These are phyloP conservation scores for Ennomos fuscantarius DNA, from an alignment of 2,888 invertebrate species.

Conservation along the genomic window DNA sequence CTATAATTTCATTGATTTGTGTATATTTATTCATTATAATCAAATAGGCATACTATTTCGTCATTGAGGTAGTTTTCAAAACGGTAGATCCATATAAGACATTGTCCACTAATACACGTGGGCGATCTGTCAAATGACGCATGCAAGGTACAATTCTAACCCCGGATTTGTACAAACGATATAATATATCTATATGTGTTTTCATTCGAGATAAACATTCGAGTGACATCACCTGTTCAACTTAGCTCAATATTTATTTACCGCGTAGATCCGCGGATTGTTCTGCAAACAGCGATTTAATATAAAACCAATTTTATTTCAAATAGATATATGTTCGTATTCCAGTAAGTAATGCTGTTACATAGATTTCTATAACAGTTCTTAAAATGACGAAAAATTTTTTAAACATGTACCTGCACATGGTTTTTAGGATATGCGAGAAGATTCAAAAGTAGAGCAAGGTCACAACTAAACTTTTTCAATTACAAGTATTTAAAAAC, in stretches of 20 bases:
- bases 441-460: slow-evolving; percentile 14
- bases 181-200: slow-evolving; percentile 41
- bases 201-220: slow-evolving; percentile 60
- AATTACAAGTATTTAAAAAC: slow-evolving; percentile 12
- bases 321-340: slow-evolving; percentile 13
- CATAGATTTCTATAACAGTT: slow-evolving; percentile 12
- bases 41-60: slow-evolving; percentile 25
- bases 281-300: slow-evolving; percentile 51
- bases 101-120: slow-evolving; percentile 52
- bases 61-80: slow-evolving; percentile 46
- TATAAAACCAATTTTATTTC: slow-evolving; percentile 17
- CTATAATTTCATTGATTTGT: slow-evolving; percentile 17
- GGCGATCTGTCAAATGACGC: slow-evolving; percentile 63
- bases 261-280: slow-evolving; percentile 43
- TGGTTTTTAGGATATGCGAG: too few relatives aligned
- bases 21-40: slow-evolving; percentile 12
- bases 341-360: slow-evolving; percentile 21
- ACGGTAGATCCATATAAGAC: slow-evolving; percentile 53
- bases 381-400: not conserved
- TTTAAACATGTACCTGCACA: too few relatives aligned
- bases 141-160: slow-evolving; percentile 49
- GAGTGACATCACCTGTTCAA: slow-evolving; percentile 72
- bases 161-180: slow-evolving; percentile 59
- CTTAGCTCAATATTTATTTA: slow-evolving; percentile 69
- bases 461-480: slow-evolving; percentile 8